Evolutionary conservation across 1,140 invertebrate genomes (phyloP).

Genomic region (Zophobas atratus): DNA sequence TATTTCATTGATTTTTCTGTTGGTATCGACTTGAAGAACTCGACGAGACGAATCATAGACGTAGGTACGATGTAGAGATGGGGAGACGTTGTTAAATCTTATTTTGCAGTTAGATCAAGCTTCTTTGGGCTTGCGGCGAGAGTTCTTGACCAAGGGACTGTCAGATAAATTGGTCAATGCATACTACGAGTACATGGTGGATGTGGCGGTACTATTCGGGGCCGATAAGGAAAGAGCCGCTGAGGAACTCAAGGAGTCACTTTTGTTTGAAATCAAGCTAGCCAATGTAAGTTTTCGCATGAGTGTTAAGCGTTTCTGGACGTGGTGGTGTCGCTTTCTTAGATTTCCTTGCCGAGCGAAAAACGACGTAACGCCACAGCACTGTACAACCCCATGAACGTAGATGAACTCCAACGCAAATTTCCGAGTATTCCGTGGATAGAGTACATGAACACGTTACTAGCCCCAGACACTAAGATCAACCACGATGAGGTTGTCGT

Average conservation of each 20-base stretch:
- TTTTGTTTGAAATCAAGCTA: conserved; percentile 93
- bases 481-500: conserved; percentile 71
- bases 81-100: neutral
- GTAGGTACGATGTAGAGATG: conserved; percentile 72
- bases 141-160: conserved; percentile 90
- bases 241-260: conserved; percentile 84
- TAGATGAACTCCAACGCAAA: conserved; percentile 80
- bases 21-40: conserved; percentile 92
- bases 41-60: conserved; percentile 87
- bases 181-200: conserved; percentile 89
- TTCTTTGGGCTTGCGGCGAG: conserved; percentile 87
- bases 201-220: conserved; percentile 90
- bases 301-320: neutral
- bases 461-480: conserved; percentile 66
- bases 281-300: conserved; percentile 83
- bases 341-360: conserved; percentile 92
- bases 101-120: conserved; percentile 89
- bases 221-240: conserved; percentile 80
- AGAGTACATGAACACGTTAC: conserved; percentile 74
- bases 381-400: conserved; percentile 92
- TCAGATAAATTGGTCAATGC: conserved; percentile 84
- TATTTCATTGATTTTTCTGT: conserved; percentile 95
- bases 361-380: conserved; percentile 92
- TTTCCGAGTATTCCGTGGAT: conserved; percentile 80
- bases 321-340: conserved; percentile 15